Base-by-base conservation (phyloP, 2,888 invertebrate genomes). In the Laspeyria flexula region DNA sequence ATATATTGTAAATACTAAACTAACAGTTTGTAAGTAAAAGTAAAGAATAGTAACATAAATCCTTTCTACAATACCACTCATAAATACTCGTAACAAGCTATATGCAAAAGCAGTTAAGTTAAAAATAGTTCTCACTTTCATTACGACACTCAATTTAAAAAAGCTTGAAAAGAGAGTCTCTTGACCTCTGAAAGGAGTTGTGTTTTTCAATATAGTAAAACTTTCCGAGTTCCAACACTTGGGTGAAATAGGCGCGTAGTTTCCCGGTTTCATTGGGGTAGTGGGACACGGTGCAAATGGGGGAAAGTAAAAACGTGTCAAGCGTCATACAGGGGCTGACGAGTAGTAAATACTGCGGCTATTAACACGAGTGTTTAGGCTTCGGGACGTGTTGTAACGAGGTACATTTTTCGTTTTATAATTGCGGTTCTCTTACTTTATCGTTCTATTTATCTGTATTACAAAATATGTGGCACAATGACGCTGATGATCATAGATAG, bases 291-390 rank as follows among this genome's bases (percentile, higher is more conserved):
- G 42, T 33, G 45, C 38, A 39, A 50, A 43, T 18, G 37, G 35
- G 44, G 40, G 42, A 54, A 49, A 56, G 53, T 86, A 83, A 80
- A 89, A 90, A 81, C 81, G 79, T 89, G 90, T 90, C 90, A 90
- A 90, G 89, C 80, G 76, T 50, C 70, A 56, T 54, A 56, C 46
- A 12, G 30, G 45, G 31, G 18, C 29, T 52, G 45, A 45, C 51
- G 65, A 71, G 61, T 57, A 55, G 59, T 70, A 71, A 71, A 73
- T 71, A 72, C 68, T 71, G 56, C 58, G 63, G 59, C 61, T 68
- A 65, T 71, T 65, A 65, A 44, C 61, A 55, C 40, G 49, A 73
- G 71, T 61, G 55, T 46, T 68, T 50, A 50, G 55, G 41, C 29
- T 57, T 65, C 25, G 55, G 48, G 50, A 48, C 39, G 55, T 33